Conservation (phyloP, 92 coral and sea anemone species). For the Metridium senile region DNA sequence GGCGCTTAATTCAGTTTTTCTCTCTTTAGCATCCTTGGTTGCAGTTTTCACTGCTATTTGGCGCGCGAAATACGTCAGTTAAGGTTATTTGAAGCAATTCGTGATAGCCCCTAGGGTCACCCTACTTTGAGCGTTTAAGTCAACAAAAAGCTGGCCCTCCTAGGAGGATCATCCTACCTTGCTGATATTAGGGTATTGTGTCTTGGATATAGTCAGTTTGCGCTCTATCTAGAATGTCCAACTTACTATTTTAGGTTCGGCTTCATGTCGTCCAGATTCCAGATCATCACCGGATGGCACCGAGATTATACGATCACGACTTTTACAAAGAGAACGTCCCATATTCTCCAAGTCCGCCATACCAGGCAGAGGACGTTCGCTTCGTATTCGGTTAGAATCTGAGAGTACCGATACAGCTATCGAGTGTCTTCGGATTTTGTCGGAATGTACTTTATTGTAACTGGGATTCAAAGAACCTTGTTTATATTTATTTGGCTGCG, state of each 20-base stretch:
- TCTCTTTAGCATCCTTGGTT: no score
- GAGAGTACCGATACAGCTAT: conserved; percentile 24
- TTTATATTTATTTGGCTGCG: background rate
- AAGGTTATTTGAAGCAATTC: no score
- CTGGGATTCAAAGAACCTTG: background rate
- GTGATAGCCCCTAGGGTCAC: no score
- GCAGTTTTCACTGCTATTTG: no score
- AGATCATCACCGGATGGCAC: background rate
- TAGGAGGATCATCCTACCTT: no score
- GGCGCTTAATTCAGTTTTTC: no score
- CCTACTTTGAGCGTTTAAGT: no score
- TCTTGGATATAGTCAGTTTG: no score
- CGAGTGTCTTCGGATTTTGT: conserved; percentile 32
- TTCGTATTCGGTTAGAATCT: conserved; percentile 12
- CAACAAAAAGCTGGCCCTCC: no score
- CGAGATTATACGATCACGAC: conserved; percentile 15
- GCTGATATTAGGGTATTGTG: no score
- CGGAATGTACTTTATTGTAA: background rate
- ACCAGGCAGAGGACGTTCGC: conserved; percentile 17
- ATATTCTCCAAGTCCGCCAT: conserved; percentile 4
- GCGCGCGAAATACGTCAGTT: no score
- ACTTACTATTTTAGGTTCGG: conserved; percentile 8
- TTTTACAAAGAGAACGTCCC: conserved; percentile 12
- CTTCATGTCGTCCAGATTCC: background rate
- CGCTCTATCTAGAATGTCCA: background rate